Base-by-base conservation (phyloP, 2,888 invertebrate species). In the Gastrophysa polygoni region DNA sequence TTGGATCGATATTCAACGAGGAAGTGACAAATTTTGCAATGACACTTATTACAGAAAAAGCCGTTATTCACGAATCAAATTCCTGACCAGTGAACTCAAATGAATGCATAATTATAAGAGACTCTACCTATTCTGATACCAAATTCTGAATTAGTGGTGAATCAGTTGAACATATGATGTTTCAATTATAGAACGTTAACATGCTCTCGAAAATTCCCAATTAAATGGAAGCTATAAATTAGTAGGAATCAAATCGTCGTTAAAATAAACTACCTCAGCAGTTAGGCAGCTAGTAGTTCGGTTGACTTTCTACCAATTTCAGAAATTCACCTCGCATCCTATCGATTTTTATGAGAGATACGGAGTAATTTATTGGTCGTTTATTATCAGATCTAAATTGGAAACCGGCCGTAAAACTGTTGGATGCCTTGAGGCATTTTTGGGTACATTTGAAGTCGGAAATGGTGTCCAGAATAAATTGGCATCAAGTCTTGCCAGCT, bases 371-470 rank as follows among this genome's bases (percentile, higher is more conserved):
- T 69, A 69, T 69, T 56, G 67, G 66, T 59, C 29, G 64, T 65
- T 66, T 69, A 66, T 69, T 69, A 69, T 68, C 65, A 50, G 63
- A 62, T 60, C 65, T 59, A 65, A 68, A 67, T 69, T 67, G 67
- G 59, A 62, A 69, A 61, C 34, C 56, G 67, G 65, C 62, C 67
- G 66, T 69, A 69, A 68, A 69, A 69, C 60, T 69, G 61, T 47
- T 52, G 59, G 66, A 61, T 63, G 67, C 63, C 63, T 61, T 38
- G 55, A 59, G 64, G 57, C 57, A 43, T 17, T 21, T 24, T 43
- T 16, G 54, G 24, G 43, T 7, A 54, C 24, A 16, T 14, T 16
- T 17, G 16, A 49, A 16, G 49, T 17, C 18, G 24, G 43, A 16
- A n/a, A 24, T 10, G 20, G 54, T 43, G 28, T 43, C 43, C 43